Evolutionary conservation across 2,113 vertebrate species (phyloP).

Genomic region (Sterrhoptilus dennistouni): DNA sequence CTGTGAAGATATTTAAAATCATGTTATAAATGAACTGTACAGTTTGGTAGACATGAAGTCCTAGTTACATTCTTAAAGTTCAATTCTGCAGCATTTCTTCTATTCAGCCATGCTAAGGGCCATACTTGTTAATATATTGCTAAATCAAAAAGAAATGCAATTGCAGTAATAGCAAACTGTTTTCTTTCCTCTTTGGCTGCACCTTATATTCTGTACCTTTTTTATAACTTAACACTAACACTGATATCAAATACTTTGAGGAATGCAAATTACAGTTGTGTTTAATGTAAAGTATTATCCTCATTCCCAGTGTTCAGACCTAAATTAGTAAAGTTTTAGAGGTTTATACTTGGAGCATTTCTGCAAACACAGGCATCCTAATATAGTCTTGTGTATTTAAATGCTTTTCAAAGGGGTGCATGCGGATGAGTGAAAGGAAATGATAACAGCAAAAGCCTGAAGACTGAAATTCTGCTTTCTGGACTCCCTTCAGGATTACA

Average conservation of each 20-base stretch:
- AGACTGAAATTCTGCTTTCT: not conserved
- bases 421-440: not conserved
- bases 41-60: not conserved
- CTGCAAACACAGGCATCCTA: not conserved
- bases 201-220: not conserved
- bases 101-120: not conserved
- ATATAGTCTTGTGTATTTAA: not conserved
- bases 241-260: not conserved
- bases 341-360: not conserved
- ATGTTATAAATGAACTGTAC: not conserved
- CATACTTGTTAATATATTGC: not conserved
- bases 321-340: not conserved
- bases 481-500: not conserved
- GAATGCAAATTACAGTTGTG: not conserved
- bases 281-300: not conserved
- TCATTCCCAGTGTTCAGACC: not conserved
- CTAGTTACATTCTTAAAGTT: not conserved
- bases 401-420: not conserved
- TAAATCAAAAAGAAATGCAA: not conserved
- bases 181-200: not conserved
- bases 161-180: not conserved
- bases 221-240: not conserved
- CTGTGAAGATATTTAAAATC: not conserved
- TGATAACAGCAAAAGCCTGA: not conserved
- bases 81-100: not conserved